Evolutionary conservation across 2,797 vertebrate species (phyloP), one percentile per base, ranked within the genome.

Genomic region (Parauchenoglanis punctatus): DNA sequence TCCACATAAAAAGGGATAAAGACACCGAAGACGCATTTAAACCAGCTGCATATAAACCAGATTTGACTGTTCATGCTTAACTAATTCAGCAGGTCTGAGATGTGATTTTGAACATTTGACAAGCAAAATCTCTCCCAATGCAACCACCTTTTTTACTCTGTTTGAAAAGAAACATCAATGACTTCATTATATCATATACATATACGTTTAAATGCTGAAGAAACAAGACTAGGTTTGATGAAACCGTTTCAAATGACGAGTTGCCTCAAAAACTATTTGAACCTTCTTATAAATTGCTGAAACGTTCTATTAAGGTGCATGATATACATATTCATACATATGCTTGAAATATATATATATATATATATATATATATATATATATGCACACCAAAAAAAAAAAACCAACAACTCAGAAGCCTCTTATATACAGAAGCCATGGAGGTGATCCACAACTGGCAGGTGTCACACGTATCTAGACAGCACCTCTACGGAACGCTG

Each of bases 381-480:
- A 4, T 23, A 7, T 58, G 7, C n/a, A 6, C 31, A 31, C 31
- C 31, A 31, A 31, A 31, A 31, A 31, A 31, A 31, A 31, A 31
- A 31, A 31, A 1, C 31, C 31, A 31, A 31, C 31, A 3, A 54
- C 11, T 80, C 46, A 1, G 40, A n/a, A 77, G 54, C 23, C 17
- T 58, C 61, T 81, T 72, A 67, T 77, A 88, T 75, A 88, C 75
- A 86, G 73, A 68, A 18, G 12, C 23, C 61, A 83, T 87, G 81
- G 49, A 83, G 85, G 85, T 82, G 86, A 78, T 85, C 63, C 84
- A 63, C 85, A 85, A 83, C 54, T 76, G 67, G 54, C 75, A 88
- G 85, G 70, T 86, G 82, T 87, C 86, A 67, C 63, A 44, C 77
- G 83, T 72, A 83, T 88, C 84, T 70, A 63, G 78, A 88, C 65